Conservation (phyloP, 2,113 vertebrate genomes). For the Actenoides hombroni region DNA sequence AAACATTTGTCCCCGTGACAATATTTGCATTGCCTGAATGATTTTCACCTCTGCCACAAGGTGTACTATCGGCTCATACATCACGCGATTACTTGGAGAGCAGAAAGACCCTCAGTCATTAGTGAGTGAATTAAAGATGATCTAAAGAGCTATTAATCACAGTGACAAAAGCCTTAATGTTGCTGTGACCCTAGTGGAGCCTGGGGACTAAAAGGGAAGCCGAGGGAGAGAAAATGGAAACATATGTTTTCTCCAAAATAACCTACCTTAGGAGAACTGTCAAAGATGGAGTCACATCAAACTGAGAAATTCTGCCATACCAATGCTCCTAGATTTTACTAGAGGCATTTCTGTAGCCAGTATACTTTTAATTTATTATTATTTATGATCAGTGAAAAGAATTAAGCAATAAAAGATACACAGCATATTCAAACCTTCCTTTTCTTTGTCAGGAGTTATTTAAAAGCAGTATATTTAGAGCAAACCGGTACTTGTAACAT, state of each 20-base stretch:
- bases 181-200: constrained; percentile 93
- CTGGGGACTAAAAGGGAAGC: constrained; percentile 88
- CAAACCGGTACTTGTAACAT: background rate
- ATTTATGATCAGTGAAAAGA: constrained; percentile 27
- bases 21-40: constrained; percentile 98
- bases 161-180: constrained; percentile 99
- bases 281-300: constrained; percentile 80
- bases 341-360: constrained; percentile 25
- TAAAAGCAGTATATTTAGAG: background rate
- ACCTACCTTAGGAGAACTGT: constrained; percentile 95
- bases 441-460: constrained; percentile 34
- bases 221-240: constrained; percentile 94
- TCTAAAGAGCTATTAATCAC: constrained; percentile 99
- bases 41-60: constrained; percentile 99
- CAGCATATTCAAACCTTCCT: background rate
- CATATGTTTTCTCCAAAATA: constrained; percentile 98
- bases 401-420: constrained; percentile 19
- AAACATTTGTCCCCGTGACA: constrained; percentile 90
- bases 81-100: constrained; percentile 98
- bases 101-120: constrained; percentile 97
- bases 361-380: background rate
- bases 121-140: constrained; percentile 99
- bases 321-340: constrained; percentile 61
- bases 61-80: constrained; percentile 96
- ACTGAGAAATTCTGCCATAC: constrained; percentile 76